Base-by-base conservation (phyloP, 2,797 vertebrate species). In the Scolopax bukidnonensis region DNA sequence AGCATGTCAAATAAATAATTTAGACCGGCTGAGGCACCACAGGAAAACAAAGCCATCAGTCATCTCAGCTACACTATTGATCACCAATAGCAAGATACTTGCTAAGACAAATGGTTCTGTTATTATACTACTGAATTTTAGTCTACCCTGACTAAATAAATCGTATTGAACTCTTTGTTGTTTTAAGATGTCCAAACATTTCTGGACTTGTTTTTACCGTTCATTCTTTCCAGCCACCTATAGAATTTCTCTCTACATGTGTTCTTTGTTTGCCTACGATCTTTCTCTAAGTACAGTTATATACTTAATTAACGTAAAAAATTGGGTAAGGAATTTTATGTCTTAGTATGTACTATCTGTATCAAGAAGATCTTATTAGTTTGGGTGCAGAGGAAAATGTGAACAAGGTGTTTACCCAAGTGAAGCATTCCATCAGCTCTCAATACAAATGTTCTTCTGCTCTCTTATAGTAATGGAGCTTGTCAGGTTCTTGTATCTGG, bases 71-170 rank as follows among this genome's bases (percentile, higher is more conserved):
- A 89, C 93, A 85, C 97, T 97, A 98, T 98, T 98, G 98, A 98
- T 98, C 98, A 98, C 98, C 97, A 97, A 98, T 98, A 98, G 98
- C 97, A 95, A 98, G 98, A 98, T 98, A 98, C 97, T 98, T 98
- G 94, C 96, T 97, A 98, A 98, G 98, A 98, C 98, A 98, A 98
- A 98, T 97, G 95, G 95, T 97, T 98, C 92, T 97, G 97, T 97
- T 98, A 95, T 97, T 98, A 96, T 82, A 90, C 92, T 88, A 94
- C 96, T 96, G 91, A 97, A 96, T 96, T 98, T 98, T 97, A 97
- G 97, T 97, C 96, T 96, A 93, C 95, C 64, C 79, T 90, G 94
- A 98, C 97, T 97, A 97, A 91, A 98, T 98, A 97, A 97, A 98
- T 98, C 90, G 84, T 93, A 96, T 86, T 97, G 96, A 98, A 94